Conservation (phyloP, 2,797 vertebrate species). For the Enteromius argenteus region DNA sequence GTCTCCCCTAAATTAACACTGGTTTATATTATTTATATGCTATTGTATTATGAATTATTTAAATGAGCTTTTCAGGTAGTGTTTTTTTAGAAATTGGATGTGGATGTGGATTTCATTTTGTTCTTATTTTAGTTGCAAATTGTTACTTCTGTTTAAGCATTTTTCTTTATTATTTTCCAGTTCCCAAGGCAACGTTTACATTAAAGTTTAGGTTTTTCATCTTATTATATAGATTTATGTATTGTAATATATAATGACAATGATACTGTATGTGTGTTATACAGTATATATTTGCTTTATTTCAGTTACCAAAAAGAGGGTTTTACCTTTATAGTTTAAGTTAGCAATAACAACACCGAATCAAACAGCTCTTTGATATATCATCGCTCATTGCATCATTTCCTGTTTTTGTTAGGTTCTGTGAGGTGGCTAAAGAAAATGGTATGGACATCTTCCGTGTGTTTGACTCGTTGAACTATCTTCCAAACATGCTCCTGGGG, state of each 20-base stretch:
- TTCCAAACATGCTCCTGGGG: slow-evolving; percentile 95
- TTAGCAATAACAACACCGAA: not conserved
- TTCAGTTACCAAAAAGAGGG: not conserved
- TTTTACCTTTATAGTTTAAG: not conserved
- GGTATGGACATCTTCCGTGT: slow-evolving; percentile 97
- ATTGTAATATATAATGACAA: too few species aligned
- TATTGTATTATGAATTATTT: not conserved
- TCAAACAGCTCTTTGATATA: not conserved
- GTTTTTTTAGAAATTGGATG: not conserved
- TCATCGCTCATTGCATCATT: not conserved
- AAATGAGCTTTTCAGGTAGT: not conserved
- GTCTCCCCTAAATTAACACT: not conserved
- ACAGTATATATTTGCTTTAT: not conserved
- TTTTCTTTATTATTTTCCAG: not conserved
- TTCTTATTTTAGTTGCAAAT: not conserved
- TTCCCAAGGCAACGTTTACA: not conserved
- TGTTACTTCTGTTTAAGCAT: too few species aligned
- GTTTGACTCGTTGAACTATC: slow-evolving; percentile 93
- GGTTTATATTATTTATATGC: not conserved
- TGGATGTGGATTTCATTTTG: not conserved
- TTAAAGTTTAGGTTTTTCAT: not conserved
- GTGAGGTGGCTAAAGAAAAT: slow-evolving; percentile 93
- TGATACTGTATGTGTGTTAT: too few species aligned
- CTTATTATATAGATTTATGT: not conserved
- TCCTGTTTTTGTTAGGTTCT: slow-evolving; percentile 81